Evolutionary conservation across 1,140 invertebrate genomes (phyloP).

Genomic region (Meloidogyne exigua): DNA sequence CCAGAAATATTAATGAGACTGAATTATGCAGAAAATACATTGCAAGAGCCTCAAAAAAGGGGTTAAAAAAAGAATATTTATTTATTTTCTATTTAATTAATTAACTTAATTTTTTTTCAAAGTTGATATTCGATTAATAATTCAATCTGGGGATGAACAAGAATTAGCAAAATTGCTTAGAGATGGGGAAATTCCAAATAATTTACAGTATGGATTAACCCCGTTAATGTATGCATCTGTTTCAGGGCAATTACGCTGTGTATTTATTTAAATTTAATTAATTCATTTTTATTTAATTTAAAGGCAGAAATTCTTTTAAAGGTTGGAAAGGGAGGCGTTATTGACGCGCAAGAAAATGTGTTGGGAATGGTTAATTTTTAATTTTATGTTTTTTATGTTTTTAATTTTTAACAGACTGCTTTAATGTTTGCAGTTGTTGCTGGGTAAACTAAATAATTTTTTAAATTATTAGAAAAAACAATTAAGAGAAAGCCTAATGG

Average conservation of each 20-base stretch:
- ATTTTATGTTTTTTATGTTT: neutral
- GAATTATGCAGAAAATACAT: constrained; percentile 20
- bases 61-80: constrained; percentile 2
- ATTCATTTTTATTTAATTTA: neutral
- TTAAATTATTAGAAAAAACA: neutral
- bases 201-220: constrained; percentile 26
- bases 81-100: too few relatives aligned
- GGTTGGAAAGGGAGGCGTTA: neutral
- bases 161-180: constrained; percentile 6
- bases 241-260: constrained; percentile 15
- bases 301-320: neutral
- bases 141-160: constrained; percentile 11
- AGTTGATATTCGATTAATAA: constrained; percentile 22
- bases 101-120: neutral
- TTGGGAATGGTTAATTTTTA: constrained; percentile 17
- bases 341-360: constrained; percentile 37
- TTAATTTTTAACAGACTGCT: constrained; percentile 11
- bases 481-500: constrained; percentile 35
- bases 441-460: constrained; percentile 7
- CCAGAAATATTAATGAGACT: constrained; percentile 26
- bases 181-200: constrained; percentile 11
- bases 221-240: constrained; percentile 37
- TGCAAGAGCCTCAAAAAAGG: constrained; percentile 12
- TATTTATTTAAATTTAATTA: neutral
- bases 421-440: constrained; percentile 33